Percentiles rank a stretch among this genome's conserved stretches.
phyloP scores from a whole-genome alignment of 2,113 vertebrate species.

The Glaucidium brasilianum region DNA sequence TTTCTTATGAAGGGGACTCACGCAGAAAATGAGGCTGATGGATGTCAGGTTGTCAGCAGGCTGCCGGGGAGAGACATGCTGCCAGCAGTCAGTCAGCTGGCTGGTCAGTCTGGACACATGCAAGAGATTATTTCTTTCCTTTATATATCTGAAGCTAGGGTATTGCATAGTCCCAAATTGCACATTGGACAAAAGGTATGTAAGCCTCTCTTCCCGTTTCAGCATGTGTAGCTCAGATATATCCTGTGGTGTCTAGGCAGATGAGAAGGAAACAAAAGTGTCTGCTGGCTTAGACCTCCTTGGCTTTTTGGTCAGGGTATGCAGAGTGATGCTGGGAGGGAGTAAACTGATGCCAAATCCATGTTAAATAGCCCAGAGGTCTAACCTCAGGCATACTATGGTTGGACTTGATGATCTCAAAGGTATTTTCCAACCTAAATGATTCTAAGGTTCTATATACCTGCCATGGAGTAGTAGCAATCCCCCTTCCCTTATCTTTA shows the following conservation, averaged over 20 bases:
- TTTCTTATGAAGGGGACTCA: neutral
- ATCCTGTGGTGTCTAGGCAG: neutral
- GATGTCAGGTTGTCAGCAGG: neutral
- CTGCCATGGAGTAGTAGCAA: neutral
- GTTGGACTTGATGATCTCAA: neutral
- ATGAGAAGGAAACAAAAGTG: neutral
- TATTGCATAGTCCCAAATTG: neutral
- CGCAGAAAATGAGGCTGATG: neutral
- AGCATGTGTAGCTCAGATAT: neutral
- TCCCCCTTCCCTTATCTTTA: neutral
- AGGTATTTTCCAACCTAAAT: neutral
- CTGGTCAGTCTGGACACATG: accelerated
- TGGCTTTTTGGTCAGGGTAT: neutral
- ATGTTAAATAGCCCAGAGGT: neutral
- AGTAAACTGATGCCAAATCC: neutral
- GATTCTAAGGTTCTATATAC: neutral
- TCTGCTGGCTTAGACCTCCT: neutral
- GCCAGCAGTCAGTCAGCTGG: neutral
- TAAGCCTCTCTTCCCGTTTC: neutral
- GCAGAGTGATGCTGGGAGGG: neutral
- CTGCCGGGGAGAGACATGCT: neutral
- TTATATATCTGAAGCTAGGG: neutral
- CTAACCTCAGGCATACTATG: neutral
- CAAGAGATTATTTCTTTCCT: neutral
- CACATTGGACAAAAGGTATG: neutral